Percentiles rank a stretch among this genome's conserved stretches.
Conservation (phyloP, 2,797 vertebrate genomes). For the Alca torda region DNA sequence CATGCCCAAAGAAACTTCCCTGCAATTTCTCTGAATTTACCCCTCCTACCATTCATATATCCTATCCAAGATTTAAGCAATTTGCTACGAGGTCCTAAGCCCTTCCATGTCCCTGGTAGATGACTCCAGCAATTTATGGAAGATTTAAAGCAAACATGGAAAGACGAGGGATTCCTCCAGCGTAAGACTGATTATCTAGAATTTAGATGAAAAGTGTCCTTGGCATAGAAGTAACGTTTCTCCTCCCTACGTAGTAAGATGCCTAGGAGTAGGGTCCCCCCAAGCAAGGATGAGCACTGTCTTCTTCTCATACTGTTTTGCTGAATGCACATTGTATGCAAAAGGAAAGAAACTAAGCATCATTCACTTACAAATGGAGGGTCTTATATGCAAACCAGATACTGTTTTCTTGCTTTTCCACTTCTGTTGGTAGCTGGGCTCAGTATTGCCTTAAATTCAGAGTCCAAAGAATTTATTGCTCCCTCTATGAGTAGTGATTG, state of each 20-base stretch:
- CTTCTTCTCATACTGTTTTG: background rate
- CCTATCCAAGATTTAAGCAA: background rate
- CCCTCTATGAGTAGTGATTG: background rate
- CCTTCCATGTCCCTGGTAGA: background rate
- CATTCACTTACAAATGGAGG: background rate
- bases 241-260: background rate
- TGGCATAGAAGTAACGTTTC: background rate
- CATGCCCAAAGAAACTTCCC: background rate
- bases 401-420: background rate
- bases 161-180: background rate
- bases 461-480: background rate
- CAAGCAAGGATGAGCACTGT: background rate
- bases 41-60: background rate
- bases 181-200: background rate
- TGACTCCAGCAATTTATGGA: background rate
- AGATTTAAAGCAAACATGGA: background rate
- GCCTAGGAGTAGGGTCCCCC: background rate
- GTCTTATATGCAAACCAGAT: background rate
- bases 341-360: background rate
- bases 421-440: background rate
- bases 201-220: background rate
- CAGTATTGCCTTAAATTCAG: background rate
- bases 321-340: background rate
- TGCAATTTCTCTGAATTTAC: background rate
- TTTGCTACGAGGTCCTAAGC: background rate